Base-by-base conservation (phyloP, 2,888 invertebrate species). In the Drosophila monieri region DNA sequence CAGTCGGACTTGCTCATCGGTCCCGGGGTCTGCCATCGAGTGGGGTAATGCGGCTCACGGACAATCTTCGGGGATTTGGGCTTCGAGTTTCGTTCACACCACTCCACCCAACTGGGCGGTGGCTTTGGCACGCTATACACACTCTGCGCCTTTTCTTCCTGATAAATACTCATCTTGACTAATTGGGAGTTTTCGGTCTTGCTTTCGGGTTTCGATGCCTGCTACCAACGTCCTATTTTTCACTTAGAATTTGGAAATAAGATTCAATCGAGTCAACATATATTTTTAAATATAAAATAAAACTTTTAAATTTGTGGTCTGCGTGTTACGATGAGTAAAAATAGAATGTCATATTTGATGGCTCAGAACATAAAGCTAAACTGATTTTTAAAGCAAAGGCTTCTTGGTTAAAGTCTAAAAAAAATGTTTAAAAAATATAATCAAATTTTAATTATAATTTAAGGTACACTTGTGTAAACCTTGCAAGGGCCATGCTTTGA, bases 1-100 rank as follows among this genome's bases (percentile, higher is more conserved):
- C 89, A 89, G 15, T 85, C 83, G 0, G 64, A 68, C 5, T 78
- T 74, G 2, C 64, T 49, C 89, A 89, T 89, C n/a, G 88, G 89
- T 0, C 89, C 86, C 18, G 69, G 74, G 21, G 76, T 83, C 18
- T 79, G 78, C 79, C 85, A 87, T 6, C 66, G 73, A 1, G 85
- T 75, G 9, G 61, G 43, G 6, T 58, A 57, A 1, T 54, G 68
- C 15, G 6, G 32, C 6, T 15, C 35, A 44, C 18, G n/a, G 23
- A 25, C 4, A 67, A 39, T 21, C 15, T 27, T 10, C 0, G 52
- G 44, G 9, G 12, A 1, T 6, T 32, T 37, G 0, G 73, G 72
- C 52, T 73, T 60, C 1, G 73, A 8, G 18, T 73, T 73, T 1
- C 44, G 48, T 44, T 73, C 67, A 6, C 21, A 21, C 72, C 72